phyloP scores from a whole-genome alignment of 2,888 invertebrate genomes.

The Hypomecis atomaria region DNA sequence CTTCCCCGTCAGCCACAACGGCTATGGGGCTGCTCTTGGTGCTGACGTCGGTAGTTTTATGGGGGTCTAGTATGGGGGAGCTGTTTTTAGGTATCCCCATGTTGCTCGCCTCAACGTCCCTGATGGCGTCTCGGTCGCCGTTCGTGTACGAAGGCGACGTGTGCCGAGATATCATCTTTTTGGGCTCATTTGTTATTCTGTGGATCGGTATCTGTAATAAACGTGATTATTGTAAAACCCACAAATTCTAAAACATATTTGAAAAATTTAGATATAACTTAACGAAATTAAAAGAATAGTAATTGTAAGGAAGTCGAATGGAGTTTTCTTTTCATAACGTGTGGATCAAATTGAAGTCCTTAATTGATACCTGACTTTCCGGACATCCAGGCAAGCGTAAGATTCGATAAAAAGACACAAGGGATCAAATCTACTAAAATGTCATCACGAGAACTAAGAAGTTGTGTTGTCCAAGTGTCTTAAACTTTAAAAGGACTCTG shows the following conservation, averaged over 20 bases:
- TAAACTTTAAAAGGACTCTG: no score
- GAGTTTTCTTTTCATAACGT: neutral
- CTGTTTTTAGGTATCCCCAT: constrained; percentile 80
- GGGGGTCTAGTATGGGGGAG: constrained; percentile 78
- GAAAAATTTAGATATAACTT: neutral
- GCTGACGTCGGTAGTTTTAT: constrained; percentile 74
- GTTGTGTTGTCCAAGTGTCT: neutral
- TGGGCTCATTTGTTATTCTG: constrained; percentile 77
- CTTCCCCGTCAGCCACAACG: constrained; percentile 89
- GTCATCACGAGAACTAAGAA: neutral
- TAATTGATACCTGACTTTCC: constrained; percentile 13
- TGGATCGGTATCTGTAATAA: constrained; percentile 73
- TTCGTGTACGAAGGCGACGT: constrained; percentile 79
- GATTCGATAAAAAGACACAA: constrained; percentile 6
- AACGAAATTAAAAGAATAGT: neutral
- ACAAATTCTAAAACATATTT: no score
- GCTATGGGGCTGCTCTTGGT: constrained; percentile 84
- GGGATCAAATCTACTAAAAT: neutral
- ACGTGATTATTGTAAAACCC: neutral
- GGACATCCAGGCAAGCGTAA: constrained; percentile 10
- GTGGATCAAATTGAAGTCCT: neutral
- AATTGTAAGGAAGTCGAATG: neutral
- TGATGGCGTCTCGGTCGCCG: constrained; percentile 67
- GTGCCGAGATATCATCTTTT: constrained; percentile 80
- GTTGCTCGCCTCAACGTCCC: constrained; percentile 48